These are phyloP conservation scores for Tyto alba DNA, from an alignment of 2,113 vertebrate species.

Conservation along the genomic window DNA sequence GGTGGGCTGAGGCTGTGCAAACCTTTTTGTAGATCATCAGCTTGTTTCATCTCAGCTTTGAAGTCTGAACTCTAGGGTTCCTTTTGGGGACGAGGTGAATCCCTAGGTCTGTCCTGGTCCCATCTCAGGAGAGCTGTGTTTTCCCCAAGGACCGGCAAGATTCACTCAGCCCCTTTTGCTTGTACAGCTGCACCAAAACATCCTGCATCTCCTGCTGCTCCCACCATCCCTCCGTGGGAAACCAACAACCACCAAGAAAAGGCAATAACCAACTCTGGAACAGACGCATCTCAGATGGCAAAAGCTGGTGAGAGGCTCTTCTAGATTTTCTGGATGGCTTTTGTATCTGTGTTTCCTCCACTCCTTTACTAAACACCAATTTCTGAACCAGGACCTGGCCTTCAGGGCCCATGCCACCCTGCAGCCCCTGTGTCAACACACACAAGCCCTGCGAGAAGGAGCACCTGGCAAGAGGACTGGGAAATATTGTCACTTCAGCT, in stretches of 20 bases:
- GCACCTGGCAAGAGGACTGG: conserved; percentile 6
- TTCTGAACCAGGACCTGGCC: not conserved
- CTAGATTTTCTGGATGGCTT: not conserved
- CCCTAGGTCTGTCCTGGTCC: not conserved
- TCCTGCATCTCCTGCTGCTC: not conserved
- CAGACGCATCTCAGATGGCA: not conserved
- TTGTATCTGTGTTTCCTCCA: not conserved
- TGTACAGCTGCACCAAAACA: not conserved
- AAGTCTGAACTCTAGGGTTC: no score
- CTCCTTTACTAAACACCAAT: not conserved
- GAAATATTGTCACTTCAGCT: conserved; percentile 48
- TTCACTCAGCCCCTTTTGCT: not conserved
- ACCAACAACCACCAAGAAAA: not conserved
- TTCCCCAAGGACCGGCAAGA: not conserved
- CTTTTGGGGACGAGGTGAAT: not conserved
- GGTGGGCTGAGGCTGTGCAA: not conserved
- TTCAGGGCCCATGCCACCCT: not conserved
- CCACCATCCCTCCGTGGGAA: not conserved
- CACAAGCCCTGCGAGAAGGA: not conserved
- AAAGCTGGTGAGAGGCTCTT: not conserved
- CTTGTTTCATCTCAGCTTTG: not conserved
- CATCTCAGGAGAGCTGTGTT: not conserved
- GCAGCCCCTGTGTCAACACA: not conserved
- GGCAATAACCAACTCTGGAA: not conserved
- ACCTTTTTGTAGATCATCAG: not conserved